phyloP scores from a whole-genome alignment of 2,113 vertebrate species.

The Gasterosteus nipponicus region DNA sequence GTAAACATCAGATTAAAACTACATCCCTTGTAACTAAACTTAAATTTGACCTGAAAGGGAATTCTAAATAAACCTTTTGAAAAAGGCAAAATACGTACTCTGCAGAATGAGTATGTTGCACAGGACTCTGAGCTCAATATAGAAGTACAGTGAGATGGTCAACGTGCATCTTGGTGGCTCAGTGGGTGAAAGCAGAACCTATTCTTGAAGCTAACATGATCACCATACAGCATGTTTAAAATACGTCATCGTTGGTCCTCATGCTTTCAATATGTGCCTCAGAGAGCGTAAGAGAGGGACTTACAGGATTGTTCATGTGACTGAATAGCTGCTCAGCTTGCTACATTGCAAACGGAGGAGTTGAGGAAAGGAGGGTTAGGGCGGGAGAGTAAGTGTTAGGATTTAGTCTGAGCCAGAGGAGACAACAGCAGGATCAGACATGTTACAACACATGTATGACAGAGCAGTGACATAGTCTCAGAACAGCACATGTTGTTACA shows the following conservation, averaged over 20 bases:
- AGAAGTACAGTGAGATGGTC: constrained; percentile 57
- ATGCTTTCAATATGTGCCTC: constrained; percentile 92
- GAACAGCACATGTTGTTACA: constrained; percentile 55
- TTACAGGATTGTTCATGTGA: constrained; percentile 99
- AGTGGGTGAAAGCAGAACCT: constrained; percentile 60
- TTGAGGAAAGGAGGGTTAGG: constrained; percentile 70
- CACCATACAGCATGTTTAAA: constrained; percentile 60
- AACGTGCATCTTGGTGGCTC: constrained; percentile 65
- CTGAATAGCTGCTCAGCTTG: constrained; percentile 99
- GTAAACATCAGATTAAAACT: neutral
- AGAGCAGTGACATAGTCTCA: constrained; percentile 50
- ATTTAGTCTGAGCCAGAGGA: constrained; percentile 66
- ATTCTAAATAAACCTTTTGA: neutral
- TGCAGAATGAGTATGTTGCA: constrained; percentile 47
- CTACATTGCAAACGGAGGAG: constrained; percentile 91
- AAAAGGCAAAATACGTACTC: neutral
- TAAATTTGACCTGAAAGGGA: neutral
- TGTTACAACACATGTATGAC: constrained; percentile 65
- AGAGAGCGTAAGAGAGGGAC: constrained; percentile 84
- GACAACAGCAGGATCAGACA: constrained; percentile 72
- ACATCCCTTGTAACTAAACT: neutral
- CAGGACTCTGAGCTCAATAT: constrained; percentile 51
- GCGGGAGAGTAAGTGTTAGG: constrained; percentile 88
- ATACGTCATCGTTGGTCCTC: constrained; percentile 83
- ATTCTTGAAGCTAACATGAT: constrained; percentile 54